These are phyloP conservation scores for Zeus faber DNA, from an alignment of 2,113 vertebrate genomes.

Conservation along the genomic window DNA sequence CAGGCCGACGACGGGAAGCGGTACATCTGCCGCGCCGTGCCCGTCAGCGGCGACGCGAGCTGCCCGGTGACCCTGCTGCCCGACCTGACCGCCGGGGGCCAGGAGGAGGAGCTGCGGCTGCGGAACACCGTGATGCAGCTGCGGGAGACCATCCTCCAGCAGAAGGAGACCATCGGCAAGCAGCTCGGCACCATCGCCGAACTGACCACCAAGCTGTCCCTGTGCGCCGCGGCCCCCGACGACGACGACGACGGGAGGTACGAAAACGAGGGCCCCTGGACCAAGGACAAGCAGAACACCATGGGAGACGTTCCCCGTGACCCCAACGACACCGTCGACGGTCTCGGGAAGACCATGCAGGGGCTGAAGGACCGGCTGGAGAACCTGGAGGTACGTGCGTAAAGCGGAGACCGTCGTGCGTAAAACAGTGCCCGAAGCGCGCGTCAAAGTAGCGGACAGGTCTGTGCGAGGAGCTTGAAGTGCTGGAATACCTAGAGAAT, in stretches of 20 bases:
- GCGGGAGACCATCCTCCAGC: constrained; percentile 89
- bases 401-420: neutral
- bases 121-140: constrained; percentile 89
- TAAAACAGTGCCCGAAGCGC: too few species aligned
- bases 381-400: constrained; percentile 92
- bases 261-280: constrained; percentile 66
- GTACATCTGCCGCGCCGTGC: constrained; percentile 89
- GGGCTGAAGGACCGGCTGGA: constrained; percentile 91
- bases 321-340: constrained; percentile 86
- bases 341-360: constrained; percentile 92
- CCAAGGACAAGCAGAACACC: constrained; percentile 82
- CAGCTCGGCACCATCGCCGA: constrained; percentile 91
- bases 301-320: constrained; percentile 95
- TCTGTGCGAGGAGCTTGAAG: too few species aligned
- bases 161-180: constrained; percentile 90
- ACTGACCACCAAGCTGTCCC: constrained; percentile 87
- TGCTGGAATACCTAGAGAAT: too few species aligned
- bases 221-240: constrained; percentile 79
- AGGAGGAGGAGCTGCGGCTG: constrained; percentile 85
- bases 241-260: constrained; percentile 69
- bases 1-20: constrained; percentile 79
- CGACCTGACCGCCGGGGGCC: constrained; percentile 68
- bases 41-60: constrained; percentile 73
- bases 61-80: constrained; percentile 81
- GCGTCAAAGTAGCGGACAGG: too few species aligned